Evolutionary conservation across 1,140 invertebrate species (phyloP).

Genomic region (Ceratina calcarata): DNA sequence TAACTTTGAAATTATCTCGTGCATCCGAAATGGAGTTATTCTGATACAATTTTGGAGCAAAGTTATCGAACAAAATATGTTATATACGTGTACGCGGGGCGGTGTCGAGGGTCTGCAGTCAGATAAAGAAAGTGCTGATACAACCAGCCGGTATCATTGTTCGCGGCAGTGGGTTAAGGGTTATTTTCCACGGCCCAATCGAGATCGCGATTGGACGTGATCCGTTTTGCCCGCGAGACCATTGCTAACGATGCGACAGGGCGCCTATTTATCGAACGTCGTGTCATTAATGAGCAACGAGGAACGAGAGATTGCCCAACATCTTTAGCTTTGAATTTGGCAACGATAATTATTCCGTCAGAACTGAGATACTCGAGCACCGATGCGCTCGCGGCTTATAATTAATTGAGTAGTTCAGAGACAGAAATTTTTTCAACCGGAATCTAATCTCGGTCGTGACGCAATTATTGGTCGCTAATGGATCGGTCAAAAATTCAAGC

Average conservation of each 20-base stretch:
- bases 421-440: neutral
- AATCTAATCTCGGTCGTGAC: neutral
- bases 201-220: conserved; percentile 21
- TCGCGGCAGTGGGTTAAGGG: conserved; percentile 29
- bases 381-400: too few species aligned
- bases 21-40: neutral
- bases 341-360: too few species aligned
- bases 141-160: conserved; percentile 9
- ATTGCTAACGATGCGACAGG: conserved; percentile 10
- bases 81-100: neutral
- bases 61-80: conserved; percentile 3
- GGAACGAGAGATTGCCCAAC: neutral
- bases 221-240: neutral
- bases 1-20: neutral
- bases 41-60: neutral
- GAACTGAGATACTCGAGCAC: too few species aligned
- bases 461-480: neutral
- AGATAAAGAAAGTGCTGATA: conserved; percentile 28
- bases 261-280: conserved; percentile 4
- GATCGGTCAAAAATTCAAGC: neutral
- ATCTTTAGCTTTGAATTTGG: too few species aligned
- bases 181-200: conserved; percentile 36
- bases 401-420: neutral
- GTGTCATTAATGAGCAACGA: neutral
- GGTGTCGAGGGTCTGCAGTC: neutral